Base-by-base conservation (phyloP, 2,113 vertebrate genomes). In the Romanogobio albipinnatus region DNA sequence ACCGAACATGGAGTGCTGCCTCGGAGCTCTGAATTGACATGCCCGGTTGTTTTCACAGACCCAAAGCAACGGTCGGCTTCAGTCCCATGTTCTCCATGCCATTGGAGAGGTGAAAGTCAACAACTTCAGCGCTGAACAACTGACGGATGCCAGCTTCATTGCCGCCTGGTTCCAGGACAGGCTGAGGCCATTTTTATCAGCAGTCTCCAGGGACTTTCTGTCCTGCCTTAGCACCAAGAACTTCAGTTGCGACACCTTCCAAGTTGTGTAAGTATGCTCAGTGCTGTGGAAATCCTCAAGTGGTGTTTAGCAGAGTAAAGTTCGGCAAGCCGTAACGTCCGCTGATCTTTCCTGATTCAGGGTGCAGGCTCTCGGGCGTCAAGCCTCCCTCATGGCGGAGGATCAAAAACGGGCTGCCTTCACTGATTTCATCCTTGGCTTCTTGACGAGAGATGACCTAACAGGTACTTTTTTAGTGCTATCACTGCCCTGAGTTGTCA, bases 201-300 rank as follows among this genome's bases (percentile, higher is more conserved):
- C 84, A 62, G 73, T 85, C 45, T 90, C 90, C 8, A 1, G 1
- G n/a, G 85, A 88, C 26, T 89, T 91, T 83, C 89, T 92, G 1
- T 81, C 75, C 58, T 89, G 87, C 49, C 88, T 92, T 2, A 88
- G 86, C 83, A 59, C 81, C 74, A 90, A 86, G 66, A 86, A 89
- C 83, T 90, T 92, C 86, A 93, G 89, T 85, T 92, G 91, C 77
- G 29, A 70, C 1, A 87, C 87, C 1, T 93, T 90, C 86, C 90
- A 88, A 43, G 80, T 51, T 76, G 87, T 90, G 91, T 92, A 92
- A 89, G 91, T 74, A 68, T 66, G 43, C 15, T 3, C 53, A 24
- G 56, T 71, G 49, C 22, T 45, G 7, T 64, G 59, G 2, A 22
- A 53, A 14, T 68, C 11, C 15, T 19, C 26, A 66, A n/a, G 26